Conservation (phyloP, 2,888 invertebrate species). For the Kryphioiulus occultus region DNA sequence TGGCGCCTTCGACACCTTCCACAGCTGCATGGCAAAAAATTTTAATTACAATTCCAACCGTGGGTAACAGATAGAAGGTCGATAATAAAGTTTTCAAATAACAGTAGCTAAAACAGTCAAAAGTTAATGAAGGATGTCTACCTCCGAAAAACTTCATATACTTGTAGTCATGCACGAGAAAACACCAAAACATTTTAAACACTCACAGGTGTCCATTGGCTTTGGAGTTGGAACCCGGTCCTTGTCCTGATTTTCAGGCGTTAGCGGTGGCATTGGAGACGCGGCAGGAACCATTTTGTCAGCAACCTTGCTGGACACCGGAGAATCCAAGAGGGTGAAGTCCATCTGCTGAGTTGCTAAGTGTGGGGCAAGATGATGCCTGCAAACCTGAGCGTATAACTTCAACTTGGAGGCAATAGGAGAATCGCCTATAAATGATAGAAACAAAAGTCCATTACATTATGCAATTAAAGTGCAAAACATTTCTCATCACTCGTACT, state of each 20-base stretch:
- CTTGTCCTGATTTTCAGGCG: slow-evolving; percentile 54
- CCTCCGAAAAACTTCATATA: too few species aligned
- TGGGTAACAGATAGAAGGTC: too few species aligned
- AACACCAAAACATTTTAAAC: background rate
- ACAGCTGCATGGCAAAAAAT: background rate
- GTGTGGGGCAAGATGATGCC: slow-evolving; percentile 78
- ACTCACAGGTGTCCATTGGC: slow-evolving; percentile 45
- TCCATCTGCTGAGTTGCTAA: slow-evolving; percentile 78
- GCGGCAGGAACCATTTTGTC: slow-evolving; percentile 63
- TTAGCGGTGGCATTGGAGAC: slow-evolving; percentile 68
- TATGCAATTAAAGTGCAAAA: background rate
- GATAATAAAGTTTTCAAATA: too few species aligned
- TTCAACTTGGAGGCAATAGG: slow-evolving; percentile 82
- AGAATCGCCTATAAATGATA: slow-evolving; percentile 68
- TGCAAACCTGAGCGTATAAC: slow-evolving; percentile 83
- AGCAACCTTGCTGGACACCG: slow-evolving; percentile 59
- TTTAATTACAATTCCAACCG: background rate
- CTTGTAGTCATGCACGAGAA: background rate
- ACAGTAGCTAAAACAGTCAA: too few species aligned
- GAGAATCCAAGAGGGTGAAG: slow-evolving; percentile 72
- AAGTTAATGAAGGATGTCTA: too few species aligned
- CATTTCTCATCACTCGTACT: slow-evolving; percentile 46
- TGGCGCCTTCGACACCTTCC: background rate
- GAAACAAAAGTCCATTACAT: background rate
- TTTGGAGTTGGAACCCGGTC: slow-evolving; percentile 53